These are phyloP conservation scores for Recurvirostra avosetta DNA, from an alignment of 2,113 vertebrate species.

Conservation along the genomic window DNA sequence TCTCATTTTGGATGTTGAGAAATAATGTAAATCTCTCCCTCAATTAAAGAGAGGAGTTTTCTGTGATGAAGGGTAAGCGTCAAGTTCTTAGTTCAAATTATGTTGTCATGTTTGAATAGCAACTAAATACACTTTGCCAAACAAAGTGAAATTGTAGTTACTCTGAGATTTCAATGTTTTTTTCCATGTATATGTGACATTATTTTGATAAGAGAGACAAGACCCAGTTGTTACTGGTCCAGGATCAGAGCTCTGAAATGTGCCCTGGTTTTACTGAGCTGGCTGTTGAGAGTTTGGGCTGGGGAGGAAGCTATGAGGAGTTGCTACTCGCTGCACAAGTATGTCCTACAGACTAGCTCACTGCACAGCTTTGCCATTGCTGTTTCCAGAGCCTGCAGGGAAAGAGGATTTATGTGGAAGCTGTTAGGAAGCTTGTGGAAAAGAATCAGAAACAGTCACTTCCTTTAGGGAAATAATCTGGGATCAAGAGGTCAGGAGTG, in stretches of 20 bases:
- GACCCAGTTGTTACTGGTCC: neutral
- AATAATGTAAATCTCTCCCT: neutral
- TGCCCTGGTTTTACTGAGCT: neutral
- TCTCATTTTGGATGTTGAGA: neutral
- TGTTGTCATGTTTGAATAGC: neutral
- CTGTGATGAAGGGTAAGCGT: neutral
- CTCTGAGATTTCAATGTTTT: neutral
- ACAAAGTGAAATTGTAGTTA: neutral
- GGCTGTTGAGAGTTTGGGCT: neutral
- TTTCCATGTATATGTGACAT: neutral
- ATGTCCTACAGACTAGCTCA: neutral
- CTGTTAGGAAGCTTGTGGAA: neutral
- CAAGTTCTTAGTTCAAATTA: neutral
- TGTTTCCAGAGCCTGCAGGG: neutral
- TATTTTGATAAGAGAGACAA: neutral
- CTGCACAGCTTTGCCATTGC: neutral
- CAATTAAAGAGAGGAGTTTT: neutral
- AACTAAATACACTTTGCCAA: neutral
- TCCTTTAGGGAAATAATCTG: neutral
- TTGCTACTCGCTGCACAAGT: neutral
- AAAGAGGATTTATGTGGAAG: neutral
- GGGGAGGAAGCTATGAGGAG: neutral
- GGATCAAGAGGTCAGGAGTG: neutral
- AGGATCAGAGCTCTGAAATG: neutral
- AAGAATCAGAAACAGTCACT: neutral